phyloP scores from a whole-genome alignment of 2,888 invertebrate species.

The Gandaritis pyraliata region DNA sequence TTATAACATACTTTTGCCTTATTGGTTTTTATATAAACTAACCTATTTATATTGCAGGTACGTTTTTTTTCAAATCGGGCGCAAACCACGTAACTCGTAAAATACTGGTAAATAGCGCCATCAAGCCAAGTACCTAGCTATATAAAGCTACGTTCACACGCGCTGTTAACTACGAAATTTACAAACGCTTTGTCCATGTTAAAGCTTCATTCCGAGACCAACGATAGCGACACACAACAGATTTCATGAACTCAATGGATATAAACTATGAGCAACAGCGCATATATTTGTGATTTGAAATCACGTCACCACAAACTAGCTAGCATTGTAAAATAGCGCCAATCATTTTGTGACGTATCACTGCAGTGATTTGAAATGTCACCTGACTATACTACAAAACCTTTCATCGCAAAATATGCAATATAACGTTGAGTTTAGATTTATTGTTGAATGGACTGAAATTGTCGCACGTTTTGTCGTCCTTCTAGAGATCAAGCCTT shows the following conservation, averaged over 20 bases:
- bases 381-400: no score
- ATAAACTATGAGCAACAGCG: not conserved
- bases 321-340: no score
- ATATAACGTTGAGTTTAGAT: not conserved
- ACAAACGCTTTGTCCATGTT: slow-evolving; percentile 23
- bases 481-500: not conserved
- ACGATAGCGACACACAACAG: not conserved
- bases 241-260: not conserved
- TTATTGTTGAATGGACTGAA: not conserved
- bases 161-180: slow-evolving; percentile 24
- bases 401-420: not conserved
- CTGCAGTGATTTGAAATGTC: no score
- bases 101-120: slow-evolving; percentile 4
- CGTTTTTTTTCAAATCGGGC: not conserved
- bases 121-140: not conserved
- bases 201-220: not conserved
- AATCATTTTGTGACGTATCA: no score
- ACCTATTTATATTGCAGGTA: no score
- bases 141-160: slow-evolving; percentile 22
- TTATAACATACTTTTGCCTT: no score
- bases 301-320: not conserved
- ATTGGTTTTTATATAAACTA: no score
- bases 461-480: not conserved
- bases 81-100: not conserved
- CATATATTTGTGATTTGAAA: not conserved